Evolutionary conservation across 2,797 vertebrate species (phyloP).

Genomic region (Myripristis murdjan): DNA sequence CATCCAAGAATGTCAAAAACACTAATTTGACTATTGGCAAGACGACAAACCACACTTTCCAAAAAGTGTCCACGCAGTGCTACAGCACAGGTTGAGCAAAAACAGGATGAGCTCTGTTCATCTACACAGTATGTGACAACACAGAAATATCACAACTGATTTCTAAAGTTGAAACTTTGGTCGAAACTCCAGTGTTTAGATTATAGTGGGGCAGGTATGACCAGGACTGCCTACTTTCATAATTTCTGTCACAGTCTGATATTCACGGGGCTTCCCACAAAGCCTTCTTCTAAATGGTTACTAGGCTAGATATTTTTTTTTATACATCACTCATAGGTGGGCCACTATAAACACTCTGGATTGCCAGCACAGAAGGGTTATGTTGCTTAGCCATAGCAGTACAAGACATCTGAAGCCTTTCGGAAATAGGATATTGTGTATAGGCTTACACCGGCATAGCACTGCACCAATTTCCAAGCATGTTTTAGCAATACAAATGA

Average conservation of each 20-base stretch:
- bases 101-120: neutral
- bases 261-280: neutral
- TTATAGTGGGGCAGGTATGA: neutral
- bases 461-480: constrained; percentile 30
- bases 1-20: constrained; percentile 25
- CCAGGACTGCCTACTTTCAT: neutral
- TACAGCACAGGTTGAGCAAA: neutral
- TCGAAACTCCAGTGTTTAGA: too few species aligned
- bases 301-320: neutral
- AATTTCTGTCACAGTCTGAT: constrained; percentile 6
- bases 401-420: constrained; percentile 31
- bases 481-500: constrained; percentile 11
- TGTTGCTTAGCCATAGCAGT: constrained; percentile 1
- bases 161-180: too few species aligned
- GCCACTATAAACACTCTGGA: constrained; percentile 6
- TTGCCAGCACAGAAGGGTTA: neutral
- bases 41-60: neutral
- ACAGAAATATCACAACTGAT: too few species aligned
- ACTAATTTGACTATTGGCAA: constrained; percentile 12
- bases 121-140: too few species aligned
- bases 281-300: neutral
- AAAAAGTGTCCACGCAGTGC: neutral
- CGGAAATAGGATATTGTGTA: constrained; percentile 32
- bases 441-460: constrained; percentile 35
- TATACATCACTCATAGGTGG: neutral